Base-by-base conservation (phyloP, 2,888 invertebrate species). In the Hydropsyche betteni region DNA sequence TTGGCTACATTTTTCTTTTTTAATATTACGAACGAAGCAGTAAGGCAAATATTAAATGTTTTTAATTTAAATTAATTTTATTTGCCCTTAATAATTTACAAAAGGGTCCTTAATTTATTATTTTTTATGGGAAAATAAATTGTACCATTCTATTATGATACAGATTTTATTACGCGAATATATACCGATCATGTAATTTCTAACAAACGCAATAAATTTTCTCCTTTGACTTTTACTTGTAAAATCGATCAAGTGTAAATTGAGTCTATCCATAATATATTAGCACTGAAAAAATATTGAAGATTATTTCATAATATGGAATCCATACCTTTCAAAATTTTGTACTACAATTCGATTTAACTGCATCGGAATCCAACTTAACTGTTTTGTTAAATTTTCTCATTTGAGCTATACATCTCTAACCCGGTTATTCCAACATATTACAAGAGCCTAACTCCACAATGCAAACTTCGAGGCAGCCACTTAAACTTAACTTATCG, bases 221-320 rank as follows among this genome's bases (percentile, higher is more conserved):
- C 36, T 64, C 36, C 36, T 64, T 10, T 64, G 24, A 33, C 64
- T 36, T 36, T 5, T 64, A 64, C 36, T 64, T 36, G 34, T 64
- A 64, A 64, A 64, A 64, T 64, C 24, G 64, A 64, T 64, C 64
- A 36, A 64, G 64, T 64, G 64, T 64, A 64, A 64, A 64, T 64
- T 64, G 64, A 64, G 64, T 64, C 64, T 64, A 64, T 36, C 64
- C 64, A 33, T 55, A 12, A 2, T n/a, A 6, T 55, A 55, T n/a
- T 2, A 55, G n/a, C 55, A n/a, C 1, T 1, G 4, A 55, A 55
- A n/a, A 14, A 55, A 12, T 55, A 8, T 55, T 14, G 6, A 55
- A 55, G 34, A 34, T 64, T 36, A 8, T 5, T 24, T 64, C 6
- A 12, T 34, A 36, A 33, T 36, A 14, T 3, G 12, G 3, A 44